phyloP scores from a whole-genome alignment of 1,140 invertebrate genomes.

The Papilio polytes region DNA sequence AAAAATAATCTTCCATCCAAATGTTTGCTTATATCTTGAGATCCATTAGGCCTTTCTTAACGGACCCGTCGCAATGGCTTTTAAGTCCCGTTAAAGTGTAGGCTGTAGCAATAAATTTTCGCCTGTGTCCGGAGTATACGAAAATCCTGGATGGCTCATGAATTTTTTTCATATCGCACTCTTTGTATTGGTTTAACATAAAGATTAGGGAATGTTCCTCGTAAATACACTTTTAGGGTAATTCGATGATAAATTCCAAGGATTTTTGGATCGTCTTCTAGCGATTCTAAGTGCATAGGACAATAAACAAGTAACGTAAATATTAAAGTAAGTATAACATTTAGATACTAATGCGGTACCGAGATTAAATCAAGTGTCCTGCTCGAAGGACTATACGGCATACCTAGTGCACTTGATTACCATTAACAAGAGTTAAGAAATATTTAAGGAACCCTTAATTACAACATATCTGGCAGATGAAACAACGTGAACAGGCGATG shows the following conservation, averaged over 20 bases:
- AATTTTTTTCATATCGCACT: conserved; percentile 37
- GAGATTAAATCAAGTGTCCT: background rate
- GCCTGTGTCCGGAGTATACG: conserved; percentile 31
- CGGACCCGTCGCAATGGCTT: conserved; percentile 36
- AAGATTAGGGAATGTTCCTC: conserved; percentile 28
- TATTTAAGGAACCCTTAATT: background rate
- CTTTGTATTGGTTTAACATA: conserved; percentile 27
- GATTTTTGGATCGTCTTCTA: conserved; percentile 12
- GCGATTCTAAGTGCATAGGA: background rate
- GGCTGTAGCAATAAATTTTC: conserved; percentile 39
- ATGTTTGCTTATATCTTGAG: conserved; percentile 39
- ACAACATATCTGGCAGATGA: background rate
- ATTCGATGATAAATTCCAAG: conserved; percentile 32
- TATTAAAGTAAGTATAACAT: background rate
- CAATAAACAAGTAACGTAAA: background rate
- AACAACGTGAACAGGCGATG: background rate
- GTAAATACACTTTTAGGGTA: conserved; percentile 31
- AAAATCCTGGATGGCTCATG: conserved; percentile 34
- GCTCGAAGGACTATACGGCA: background rate
- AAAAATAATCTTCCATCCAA: conserved; percentile 38
- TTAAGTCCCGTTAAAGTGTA: conserved; percentile 38
- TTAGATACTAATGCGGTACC: background rate
- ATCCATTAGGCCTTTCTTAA: conserved; percentile 39
- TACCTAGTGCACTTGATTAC: background rate
- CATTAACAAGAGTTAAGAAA: background rate